Percentiles rank a stretch among this genome's conserved stretches.
Conservation (phyloP, 2,888 invertebrate species). For the Epinotia demarniana region DNA sequence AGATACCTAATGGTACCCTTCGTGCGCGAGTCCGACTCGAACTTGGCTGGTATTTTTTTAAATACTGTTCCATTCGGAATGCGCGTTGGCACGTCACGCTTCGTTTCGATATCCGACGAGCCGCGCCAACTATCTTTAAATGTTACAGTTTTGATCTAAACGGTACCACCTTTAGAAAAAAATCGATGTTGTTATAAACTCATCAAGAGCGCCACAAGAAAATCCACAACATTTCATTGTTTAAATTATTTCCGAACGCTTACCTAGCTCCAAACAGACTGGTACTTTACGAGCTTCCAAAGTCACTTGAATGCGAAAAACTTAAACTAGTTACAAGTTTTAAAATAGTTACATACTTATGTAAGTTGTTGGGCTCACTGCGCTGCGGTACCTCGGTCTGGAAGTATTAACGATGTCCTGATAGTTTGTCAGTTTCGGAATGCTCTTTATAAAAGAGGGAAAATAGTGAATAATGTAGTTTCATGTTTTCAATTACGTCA, state of each 20-base stretch:
- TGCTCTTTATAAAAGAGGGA: neutral
- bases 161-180: too few species aligned
- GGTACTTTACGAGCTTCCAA: conserved; percentile 29
- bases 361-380: conserved; percentile 23
- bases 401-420: conserved; percentile 17
- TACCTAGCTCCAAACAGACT: conserved; percentile 12
- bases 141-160: too few species aligned
- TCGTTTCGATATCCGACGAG: too few species aligned
- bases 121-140: too few species aligned
- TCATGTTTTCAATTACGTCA: too few species aligned
- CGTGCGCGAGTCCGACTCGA: too few species aligned
- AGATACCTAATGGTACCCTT: too few species aligned
- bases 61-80: too few species aligned
- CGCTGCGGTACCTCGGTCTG: conserved; percentile 24
- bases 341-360: conserved; percentile 43
- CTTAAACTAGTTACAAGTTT: conserved; percentile 42
- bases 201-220: neutral
- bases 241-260: conserved; percentile 26
- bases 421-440: conserved; percentile 22
- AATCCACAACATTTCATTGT: neutral
- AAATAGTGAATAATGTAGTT: neutral
- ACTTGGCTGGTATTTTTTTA: too few species aligned
- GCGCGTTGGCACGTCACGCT: too few species aligned
- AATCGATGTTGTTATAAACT: too few species aligned
- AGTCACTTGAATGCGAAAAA: conserved; percentile 37